Base-by-base conservation (phyloP, 2,888 invertebrate species). In the Drosophila pegasa region DNA sequence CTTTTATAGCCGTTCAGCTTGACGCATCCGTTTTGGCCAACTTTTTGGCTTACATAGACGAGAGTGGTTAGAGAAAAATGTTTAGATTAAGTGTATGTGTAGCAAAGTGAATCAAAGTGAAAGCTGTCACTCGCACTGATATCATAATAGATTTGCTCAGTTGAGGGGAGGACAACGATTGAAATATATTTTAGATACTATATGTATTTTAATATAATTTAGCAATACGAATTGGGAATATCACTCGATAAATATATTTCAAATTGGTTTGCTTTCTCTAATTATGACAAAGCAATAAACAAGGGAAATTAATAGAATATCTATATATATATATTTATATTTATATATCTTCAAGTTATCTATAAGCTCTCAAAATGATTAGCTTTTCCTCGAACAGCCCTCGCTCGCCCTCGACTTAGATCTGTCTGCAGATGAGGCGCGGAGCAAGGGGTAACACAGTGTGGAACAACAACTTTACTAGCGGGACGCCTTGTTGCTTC, bases 1-100 rank as follows among this genome's bases (percentile, higher is more conserved):
- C 83, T 88, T 88, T 88, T 83, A 88, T 88, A 76, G 88, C 88
- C 83, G 76, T 78, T 85, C 83, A 88, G 76, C 71, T 82, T 72
- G 77, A 73, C 83, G 79, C 83, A 86, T 80, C 80, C 78, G 83
- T 78, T 88, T 74, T 72, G 68, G 80, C 71, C 79, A 87, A 77
- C 64, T 86, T 88, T 87, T 86, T 72, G 54, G 68, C 62, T 61
- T 54, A 35, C 33, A 40, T 50, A 37, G 62, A 41, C 66, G 63
- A 67, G 72, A 63, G 73, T 51, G 41, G 67, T 25, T 62, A 16
- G 12, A 38, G n/a, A 50, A 6, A 58, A 38, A 33, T 57, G 60
- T 50, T 50, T 48, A 25, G n/a, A 3, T 20, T 20, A 27, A 12
- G 14, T 25, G 29, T 37, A 35, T n/a, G 8, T n/a, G 6, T 9